Evolutionary conservation across 2,113 vertebrate genomes (phyloP).

Genomic region (Rhynchomys soricoides): DNA sequence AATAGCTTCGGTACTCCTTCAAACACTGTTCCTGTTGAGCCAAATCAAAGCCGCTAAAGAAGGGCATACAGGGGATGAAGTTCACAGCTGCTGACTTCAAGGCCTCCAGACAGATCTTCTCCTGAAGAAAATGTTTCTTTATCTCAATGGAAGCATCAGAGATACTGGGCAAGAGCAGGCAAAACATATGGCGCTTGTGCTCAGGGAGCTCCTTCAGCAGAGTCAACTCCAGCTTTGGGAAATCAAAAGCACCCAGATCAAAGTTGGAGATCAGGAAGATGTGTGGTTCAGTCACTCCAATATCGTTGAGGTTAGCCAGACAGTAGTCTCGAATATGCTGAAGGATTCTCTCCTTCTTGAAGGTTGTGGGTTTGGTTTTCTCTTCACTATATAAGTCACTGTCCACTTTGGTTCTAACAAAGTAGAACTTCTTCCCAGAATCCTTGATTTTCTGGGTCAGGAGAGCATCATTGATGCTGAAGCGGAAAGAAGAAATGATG

Average conservation of each 20-base stretch:
- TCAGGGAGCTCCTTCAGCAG: slow-evolving; percentile 49
- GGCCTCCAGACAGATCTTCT: slow-evolving; percentile 63
- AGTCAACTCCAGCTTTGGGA: slow-evolving; percentile 54
- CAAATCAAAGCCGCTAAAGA: slow-evolving; percentile 17
- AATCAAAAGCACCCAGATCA: slow-evolving; percentile 44
- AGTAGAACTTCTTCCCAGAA: slow-evolving; percentile 71
- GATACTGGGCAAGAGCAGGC: slow-evolving; percentile 40
- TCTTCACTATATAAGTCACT: slow-evolving; percentile 15
- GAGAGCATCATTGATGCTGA: slow-evolving; percentile 40
- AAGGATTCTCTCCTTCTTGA: slow-evolving; percentile 24
- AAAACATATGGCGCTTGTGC: slow-evolving; percentile 13
- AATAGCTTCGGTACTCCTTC: slow-evolving; percentile 35
- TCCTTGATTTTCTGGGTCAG: slow-evolving; percentile 70
- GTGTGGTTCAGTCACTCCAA: background rate
- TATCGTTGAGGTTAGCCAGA: background rate
- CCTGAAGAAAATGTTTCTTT: slow-evolving; percentile 48
- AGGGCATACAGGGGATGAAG: background rate
- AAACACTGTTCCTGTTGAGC: slow-evolving; percentile 37
- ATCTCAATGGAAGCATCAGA: slow-evolving; percentile 36
- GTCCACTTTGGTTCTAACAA: slow-evolving; percentile 66
- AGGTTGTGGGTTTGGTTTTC: background rate
- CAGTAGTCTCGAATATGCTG: slow-evolving; percentile 45
- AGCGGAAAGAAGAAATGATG: slow-evolving; percentile 73
- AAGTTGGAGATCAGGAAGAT: slow-evolving; percentile 70
- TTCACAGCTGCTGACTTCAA: background rate